phyloP scores from a whole-genome alignment of 2,797 vertebrate species.

The Anolis apletophallus region DNA sequence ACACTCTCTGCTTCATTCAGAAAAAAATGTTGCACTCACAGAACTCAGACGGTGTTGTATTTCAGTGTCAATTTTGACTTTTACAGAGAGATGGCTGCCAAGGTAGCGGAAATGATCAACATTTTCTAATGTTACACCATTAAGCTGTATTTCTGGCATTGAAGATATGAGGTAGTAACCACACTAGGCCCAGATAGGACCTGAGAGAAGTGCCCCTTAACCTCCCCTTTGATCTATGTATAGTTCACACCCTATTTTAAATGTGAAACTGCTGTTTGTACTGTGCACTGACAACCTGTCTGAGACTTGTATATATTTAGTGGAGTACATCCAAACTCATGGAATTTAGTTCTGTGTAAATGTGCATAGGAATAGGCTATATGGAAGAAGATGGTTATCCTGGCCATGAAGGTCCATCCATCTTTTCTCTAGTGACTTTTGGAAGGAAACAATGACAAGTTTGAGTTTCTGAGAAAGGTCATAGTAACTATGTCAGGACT shows the following conservation, averaged over 20 bases:
- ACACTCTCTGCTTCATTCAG: too few species aligned
- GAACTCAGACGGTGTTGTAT: too few species aligned
- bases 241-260: too few species aligned
- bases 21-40: too few species aligned
- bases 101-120: too few species aligned
- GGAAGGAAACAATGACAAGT: background rate
- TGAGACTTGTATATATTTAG: background rate
- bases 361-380: background rate
- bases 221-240: too few species aligned
- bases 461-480: background rate
- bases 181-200: background rate
- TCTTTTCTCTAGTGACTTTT: background rate
- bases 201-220: too few species aligned
- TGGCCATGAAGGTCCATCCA: background rate
- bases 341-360: background rate
- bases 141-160: too few species aligned
- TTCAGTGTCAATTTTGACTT: too few species aligned
- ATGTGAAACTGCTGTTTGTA: background rate
- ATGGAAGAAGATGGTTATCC: background rate
- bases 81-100: too few species aligned
- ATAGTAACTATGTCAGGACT: background rate
- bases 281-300: background rate
- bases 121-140: too few species aligned
- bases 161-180: too few species aligned
- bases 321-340: background rate